Conservation (phyloP, 2,113 vertebrate species). For the Notiomystis cincta region DNA sequence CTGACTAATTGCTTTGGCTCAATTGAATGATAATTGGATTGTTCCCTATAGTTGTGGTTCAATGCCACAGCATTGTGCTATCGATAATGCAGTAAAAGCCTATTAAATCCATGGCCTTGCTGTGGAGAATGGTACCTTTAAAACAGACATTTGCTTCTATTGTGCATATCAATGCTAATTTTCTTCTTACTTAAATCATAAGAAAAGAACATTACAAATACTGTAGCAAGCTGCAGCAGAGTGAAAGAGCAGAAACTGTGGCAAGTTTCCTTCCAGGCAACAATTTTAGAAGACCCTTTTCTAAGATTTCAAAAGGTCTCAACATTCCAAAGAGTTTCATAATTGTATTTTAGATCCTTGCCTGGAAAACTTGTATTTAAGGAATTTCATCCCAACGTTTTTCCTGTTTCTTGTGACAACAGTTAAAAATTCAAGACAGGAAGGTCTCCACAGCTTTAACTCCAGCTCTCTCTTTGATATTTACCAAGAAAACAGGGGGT, state of each 20-base stretch:
- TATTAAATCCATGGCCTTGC: slow-evolving; percentile 10
- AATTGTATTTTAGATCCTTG: background rate
- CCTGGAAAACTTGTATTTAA: background rate
- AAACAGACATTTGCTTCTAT: background rate
- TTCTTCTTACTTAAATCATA: background rate
- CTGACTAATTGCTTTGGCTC: slow-evolving; percentile 11
- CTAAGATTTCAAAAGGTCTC: background rate
- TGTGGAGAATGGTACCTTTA: background rate
- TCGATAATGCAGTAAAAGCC: slow-evolving; percentile 18
- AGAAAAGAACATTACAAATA: background rate
- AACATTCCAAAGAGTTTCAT: background rate
- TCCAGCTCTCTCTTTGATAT: background rate
- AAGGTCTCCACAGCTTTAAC: background rate
- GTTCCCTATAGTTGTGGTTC: slow-evolving; percentile 25
- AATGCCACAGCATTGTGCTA: background rate
- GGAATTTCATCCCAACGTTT: background rate
- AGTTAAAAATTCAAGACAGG: background rate
- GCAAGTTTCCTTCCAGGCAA: background rate
- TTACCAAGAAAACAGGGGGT: background rate
- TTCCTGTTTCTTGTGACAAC: background rate
- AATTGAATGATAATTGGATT: slow-evolving; percentile 30
- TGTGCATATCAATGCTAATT: background rate
- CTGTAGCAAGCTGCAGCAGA: background rate
- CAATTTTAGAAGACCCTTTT: background rate
- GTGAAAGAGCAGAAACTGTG: background rate